phyloP scores from a whole-genome alignment of 2,797 vertebrate species.

The Sternotherus odoratus region DNA sequence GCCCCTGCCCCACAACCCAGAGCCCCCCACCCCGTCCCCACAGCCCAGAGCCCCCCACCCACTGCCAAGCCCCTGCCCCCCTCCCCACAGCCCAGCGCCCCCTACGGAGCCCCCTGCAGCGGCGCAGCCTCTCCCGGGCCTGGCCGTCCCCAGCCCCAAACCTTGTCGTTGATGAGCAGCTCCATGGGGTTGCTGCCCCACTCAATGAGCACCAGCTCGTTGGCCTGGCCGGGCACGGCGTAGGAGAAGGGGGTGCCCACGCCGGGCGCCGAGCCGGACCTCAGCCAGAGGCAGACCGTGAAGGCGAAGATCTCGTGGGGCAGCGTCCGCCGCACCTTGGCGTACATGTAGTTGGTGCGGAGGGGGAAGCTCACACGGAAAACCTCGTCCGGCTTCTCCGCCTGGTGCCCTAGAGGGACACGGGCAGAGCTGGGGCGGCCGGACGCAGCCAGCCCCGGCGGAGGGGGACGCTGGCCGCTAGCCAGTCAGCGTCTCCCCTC shows the following conservation, averaged over 20 bases:
- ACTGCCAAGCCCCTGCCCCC: no score
- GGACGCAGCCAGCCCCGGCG: no score
- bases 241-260: conserved; percentile 90
- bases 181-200: conserved; percentile 90
- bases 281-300: conserved; percentile 87
- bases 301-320: conserved; percentile 87
- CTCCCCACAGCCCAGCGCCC: no score
- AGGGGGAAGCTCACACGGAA: conserved; percentile 89
- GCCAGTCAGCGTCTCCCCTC: not conserved
- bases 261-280: conserved; percentile 80
- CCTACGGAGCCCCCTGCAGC: no score
- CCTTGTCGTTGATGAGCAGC: conserved; percentile 87
- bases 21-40: not conserved
- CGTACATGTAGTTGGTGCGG: conserved; percentile 90
- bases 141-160: not conserved
- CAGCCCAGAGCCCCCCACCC: no score
- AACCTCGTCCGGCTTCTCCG: conserved; percentile 79
- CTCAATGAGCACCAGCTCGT: conserved; percentile 89
- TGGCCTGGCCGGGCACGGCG: conserved; percentile 87
- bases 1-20: no score
- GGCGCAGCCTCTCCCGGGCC: no score
- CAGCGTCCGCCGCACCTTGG: conserved; percentile 81
- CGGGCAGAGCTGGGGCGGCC: not conserved
- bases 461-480: not conserved
- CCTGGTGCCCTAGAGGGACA: conserved; percentile 76